Base-by-base conservation (phyloP, 2,888 invertebrate genomes). In the Cheiracanthium punctorium region DNA sequence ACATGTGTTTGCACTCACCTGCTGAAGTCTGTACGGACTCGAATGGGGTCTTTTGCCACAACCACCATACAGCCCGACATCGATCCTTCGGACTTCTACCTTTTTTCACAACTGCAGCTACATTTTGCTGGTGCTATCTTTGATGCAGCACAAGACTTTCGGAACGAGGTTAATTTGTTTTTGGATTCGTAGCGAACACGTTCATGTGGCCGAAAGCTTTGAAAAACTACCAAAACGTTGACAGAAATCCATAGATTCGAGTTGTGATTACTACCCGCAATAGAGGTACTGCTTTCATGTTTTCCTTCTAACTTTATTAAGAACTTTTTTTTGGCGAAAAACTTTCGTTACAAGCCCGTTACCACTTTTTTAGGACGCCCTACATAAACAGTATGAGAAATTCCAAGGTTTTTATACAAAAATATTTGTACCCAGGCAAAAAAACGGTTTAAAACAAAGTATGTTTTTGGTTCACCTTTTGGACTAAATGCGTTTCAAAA, bases 141-240 rank as follows among this genome's bases (percentile, higher is more conserved):
- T 28, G 14, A 69, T 33, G 32, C 37, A 14, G 1, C 0, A 20
- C 32, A 32, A 4, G 69, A 69, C 7, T 32, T 20, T 33, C 17
- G n/a, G 1, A 69, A 33, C 33, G 69, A 69, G 32, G 33, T 32
- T 17, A 20, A 69, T 37, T 5, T 32, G 30, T 69, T 33, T 69
- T 33, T 69, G 69, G n/a, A 69, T n/a, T 69, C 20, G 69, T 20
- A n/a, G 0, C 30, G 33, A 33, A 0, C 14, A 69, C 2, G 7
- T 30, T 69, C 20, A 17, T 17, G 14, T 1, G 33, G n/a, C n/a
- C 69, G 33, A 69, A 33, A n/a, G n/a, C 5, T n/a, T 69, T 69
- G 69, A 69, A 69, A 69, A 69, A 69, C 20, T 69, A n/a, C 32
- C 32, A 32, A 69, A 69, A 33, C 69, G 20, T 33, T 69, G 32